Base-by-base conservation (phyloP, 2,113 vertebrate genomes). In the Pteronura brasiliensis region DNA sequence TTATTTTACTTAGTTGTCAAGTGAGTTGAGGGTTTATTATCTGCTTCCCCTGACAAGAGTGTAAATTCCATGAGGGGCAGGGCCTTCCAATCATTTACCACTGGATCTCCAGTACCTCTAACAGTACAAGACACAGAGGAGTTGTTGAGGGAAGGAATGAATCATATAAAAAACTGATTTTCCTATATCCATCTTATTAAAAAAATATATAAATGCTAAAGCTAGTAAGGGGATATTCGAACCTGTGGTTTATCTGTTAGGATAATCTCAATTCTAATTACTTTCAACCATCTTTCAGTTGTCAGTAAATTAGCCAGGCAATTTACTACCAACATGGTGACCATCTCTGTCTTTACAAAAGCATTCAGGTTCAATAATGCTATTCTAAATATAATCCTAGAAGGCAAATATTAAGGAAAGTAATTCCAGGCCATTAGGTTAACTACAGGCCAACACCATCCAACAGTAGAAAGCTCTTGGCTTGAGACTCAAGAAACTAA, bases 401-500 rank as follows among this genome's bases (percentile, higher is more conserved):
- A 49, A 91, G n/a, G 14, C 52, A 91, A 95, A 85, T 79, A 85
- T 34, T 42, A 59, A 80, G 65, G 31, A 93, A 88, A 94, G 47
- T 34, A 65, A 72, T 47, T 94, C 49, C 59, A 86, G 79, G 42
- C 12, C 42, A 18, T 79, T 72, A 72, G 12, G 14, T 88, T 90
- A 88, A 36, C 7, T 49, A 92, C 91, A 89, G 61, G 55, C 6
- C 31, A 80, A 69, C 21, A 76, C 31, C 84, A 63, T 74, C 42
- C 96, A 87, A 77, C 34, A 92, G 44, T 5, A 71, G 47, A 92
- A 92, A 89, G 42, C 8, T 92, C 36, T 92, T 95, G 36, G 27
- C 36, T 63, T 90, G 15, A 87, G 90, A 96, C 65, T 84, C 57
- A 77, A 96, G 67, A 96, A 49, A 87, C 27, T 8, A 94, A 96